Percentiles rank a stretch among this genome's conserved stretches.
Evolutionary conservation across 2,797 vertebrate genomes (phyloP).

Genomic region (Takifugu ocellatus): DNA sequence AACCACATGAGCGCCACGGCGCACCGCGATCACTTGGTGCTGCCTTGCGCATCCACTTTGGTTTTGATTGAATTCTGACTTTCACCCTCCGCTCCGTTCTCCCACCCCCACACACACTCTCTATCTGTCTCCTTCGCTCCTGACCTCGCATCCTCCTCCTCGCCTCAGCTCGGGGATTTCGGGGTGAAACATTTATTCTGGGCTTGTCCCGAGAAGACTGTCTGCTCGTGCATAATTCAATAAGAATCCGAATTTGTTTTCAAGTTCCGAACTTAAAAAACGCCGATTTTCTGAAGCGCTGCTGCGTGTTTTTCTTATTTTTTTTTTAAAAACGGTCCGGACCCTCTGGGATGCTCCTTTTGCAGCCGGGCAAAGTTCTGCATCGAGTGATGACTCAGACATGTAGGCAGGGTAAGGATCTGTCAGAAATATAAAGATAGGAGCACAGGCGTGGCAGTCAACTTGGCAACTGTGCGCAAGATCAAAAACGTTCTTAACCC

Average conservation of each 20-base stretch:
- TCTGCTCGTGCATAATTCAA: neutral
- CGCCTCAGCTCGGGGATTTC: constrained; percentile 30
- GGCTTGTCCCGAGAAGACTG: constrained; percentile 22
- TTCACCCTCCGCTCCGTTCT: constrained; percentile 6
- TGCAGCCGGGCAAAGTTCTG: constrained; percentile 28
- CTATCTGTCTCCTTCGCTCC: constrained; percentile 17
- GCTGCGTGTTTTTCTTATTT: too few relatives aligned
- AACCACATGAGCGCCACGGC: constrained; percentile 19
- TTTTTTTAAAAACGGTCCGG: constrained; percentile 13
- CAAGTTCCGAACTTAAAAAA: constrained; percentile 6
- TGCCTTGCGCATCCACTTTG: constrained; percentile 23
- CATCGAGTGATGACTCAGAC: constrained; percentile 43
- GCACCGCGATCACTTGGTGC: constrained; percentile 21
- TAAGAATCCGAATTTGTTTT: constrained; percentile 12
- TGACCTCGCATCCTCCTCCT: constrained; percentile 25
- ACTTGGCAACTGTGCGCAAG: constrained; percentile 30
- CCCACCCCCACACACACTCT: too few relatives aligned
- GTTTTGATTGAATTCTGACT: constrained; percentile 11
- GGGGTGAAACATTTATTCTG: constrained; percentile 26
- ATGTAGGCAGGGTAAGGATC: constrained; percentile 31
- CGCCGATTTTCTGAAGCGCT: constrained; percentile 19
- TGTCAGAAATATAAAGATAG: constrained; percentile 41
- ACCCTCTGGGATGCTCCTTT: constrained; percentile 33
- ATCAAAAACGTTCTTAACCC: constrained; percentile 29
- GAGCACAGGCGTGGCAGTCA: constrained; percentile 12